Evolutionary conservation across 2,888 invertebrate species (phyloP).

Genomic region (Taphrorychus bicolor): DNA sequence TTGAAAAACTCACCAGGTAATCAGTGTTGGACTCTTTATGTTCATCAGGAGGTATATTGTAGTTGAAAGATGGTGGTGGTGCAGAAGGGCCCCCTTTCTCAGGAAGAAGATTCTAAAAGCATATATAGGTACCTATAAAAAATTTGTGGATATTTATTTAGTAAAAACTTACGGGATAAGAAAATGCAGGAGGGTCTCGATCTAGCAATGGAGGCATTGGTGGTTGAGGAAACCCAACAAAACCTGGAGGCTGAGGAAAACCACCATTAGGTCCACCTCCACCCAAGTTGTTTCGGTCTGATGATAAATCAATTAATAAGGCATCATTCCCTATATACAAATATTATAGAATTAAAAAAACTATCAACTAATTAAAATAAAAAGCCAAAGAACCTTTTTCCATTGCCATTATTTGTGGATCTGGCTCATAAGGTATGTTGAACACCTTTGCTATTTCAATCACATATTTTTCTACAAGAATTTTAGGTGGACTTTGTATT

Average conservation of each 20-base stretch:
- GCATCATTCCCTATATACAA: conserved; percentile 64
- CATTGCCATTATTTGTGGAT: conserved; percentile 88
- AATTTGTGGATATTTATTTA: background rate
- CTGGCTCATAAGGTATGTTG: conserved; percentile 93
- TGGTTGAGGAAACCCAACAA: conserved; percentile 80
- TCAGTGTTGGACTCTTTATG: conserved; percentile 71
- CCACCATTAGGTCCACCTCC: conserved; percentile 61
- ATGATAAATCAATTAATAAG: conserved; percentile 70
- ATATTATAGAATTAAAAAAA: conserved; percentile 25
- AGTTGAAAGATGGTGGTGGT: conserved; percentile 63
- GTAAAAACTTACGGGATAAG: conserved; percentile 66
- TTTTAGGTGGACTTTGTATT: conserved; percentile 93
- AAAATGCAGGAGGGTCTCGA: conserved; percentile 68
- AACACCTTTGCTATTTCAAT: conserved; percentile 97
- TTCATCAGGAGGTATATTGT: conserved; percentile 73
- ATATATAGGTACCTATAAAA: too few species aligned
- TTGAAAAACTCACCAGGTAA: conserved; percentile 59
- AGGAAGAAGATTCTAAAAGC: conserved; percentile 12
- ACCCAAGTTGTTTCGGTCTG: conserved; percentile 65
- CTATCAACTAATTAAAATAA: background rate
- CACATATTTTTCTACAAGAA: conserved; percentile 92
- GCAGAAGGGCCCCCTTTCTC: conserved; percentile 48
- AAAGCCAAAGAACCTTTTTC: conserved; percentile 59
- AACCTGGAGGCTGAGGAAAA: conserved; percentile 78
- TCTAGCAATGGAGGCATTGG: conserved; percentile 65